phyloP scores from a whole-genome alignment of 37 sponge, comb jelly and placozoan species.

The Sycon ciliatum region DNA sequence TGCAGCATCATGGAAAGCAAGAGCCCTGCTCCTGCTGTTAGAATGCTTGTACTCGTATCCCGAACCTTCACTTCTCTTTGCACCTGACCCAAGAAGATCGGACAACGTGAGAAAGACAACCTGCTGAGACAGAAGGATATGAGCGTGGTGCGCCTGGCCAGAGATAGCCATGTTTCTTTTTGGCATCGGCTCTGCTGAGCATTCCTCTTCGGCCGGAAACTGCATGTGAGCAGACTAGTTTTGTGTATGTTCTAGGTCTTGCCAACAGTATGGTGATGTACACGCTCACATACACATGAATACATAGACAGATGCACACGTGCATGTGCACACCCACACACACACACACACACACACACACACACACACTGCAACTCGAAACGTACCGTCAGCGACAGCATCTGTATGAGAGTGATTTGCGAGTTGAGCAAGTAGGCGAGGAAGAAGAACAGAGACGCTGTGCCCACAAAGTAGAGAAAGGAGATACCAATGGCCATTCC shows the following conservation, averaged over 20 bases:
- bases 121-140: no score
- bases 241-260: background rate
- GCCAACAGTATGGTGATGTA: no score
- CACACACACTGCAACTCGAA: background rate
- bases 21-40: no score
- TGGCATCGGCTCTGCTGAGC: background rate
- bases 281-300: background rate
- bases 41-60: no score
- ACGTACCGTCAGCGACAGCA: slow-evolving; percentile 54
- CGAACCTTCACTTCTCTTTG: no score
- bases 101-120: no score
- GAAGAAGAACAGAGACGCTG: slow-evolving; percentile 51
- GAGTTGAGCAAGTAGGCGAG: slow-evolving; percentile 58
- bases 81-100: no score
- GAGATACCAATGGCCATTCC: slow-evolving; percentile 76
- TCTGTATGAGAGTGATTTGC: slow-evolving; percentile 46
- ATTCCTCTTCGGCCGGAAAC: background rate
- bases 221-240: background rate
- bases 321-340: background rate
- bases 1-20: no score
- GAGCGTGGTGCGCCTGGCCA: no score
- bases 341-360: background rate
- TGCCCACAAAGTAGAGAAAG: slow-evolving; percentile 71
- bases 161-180: no score
- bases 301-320: background rate